Conservation (phyloP, 2,888 invertebrate species). For the Conchocele bisecta region DNA sequence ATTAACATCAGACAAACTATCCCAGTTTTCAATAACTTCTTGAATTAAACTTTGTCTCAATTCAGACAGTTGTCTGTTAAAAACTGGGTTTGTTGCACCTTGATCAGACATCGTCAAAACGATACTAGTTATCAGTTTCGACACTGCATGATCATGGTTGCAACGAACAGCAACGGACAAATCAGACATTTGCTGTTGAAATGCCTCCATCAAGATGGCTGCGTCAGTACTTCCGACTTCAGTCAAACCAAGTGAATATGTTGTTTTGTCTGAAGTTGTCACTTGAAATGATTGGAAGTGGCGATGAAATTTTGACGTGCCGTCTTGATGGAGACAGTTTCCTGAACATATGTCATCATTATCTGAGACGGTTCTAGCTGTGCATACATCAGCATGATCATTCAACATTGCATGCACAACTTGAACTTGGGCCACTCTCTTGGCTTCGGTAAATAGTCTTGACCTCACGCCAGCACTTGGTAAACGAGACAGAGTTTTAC, state of each 20-base stretch:
- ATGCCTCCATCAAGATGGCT: background rate
- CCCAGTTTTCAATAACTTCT: too few relatives aligned
- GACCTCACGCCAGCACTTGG: slow-evolving; percentile 37
- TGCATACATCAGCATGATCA: background rate
- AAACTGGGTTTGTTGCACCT: too few relatives aligned
- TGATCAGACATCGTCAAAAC: slow-evolving; percentile 44
- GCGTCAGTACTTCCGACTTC: slow-evolving; percentile 26
- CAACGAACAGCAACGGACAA: too few relatives aligned
- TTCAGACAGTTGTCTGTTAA: too few relatives aligned
- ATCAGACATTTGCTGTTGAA: background rate
- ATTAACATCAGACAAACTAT: too few relatives aligned
- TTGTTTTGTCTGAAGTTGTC: slow-evolving; percentile 15
- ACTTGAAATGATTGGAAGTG: slow-evolving; percentile 45
- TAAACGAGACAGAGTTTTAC: slow-evolving; percentile 29
- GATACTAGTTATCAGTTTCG: slow-evolving; percentile 17
- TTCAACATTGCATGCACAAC: slow-evolving; percentile 22
- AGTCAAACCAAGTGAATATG: slow-evolving; percentile 17
- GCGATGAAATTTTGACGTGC: slow-evolving; percentile 34
- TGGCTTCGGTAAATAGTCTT: slow-evolving; percentile 32
- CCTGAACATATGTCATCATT: too few relatives aligned
- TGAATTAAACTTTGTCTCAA: too few relatives aligned
- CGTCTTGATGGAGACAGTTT: slow-evolving; percentile 40
- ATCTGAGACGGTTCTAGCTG: too few relatives aligned
- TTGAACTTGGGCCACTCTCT: slow-evolving; percentile 22
- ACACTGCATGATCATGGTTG: background rate